Evolutionary conservation across 2,113 vertebrate species (phyloP).

Genomic region (Diglossa brunneiventris): DNA sequence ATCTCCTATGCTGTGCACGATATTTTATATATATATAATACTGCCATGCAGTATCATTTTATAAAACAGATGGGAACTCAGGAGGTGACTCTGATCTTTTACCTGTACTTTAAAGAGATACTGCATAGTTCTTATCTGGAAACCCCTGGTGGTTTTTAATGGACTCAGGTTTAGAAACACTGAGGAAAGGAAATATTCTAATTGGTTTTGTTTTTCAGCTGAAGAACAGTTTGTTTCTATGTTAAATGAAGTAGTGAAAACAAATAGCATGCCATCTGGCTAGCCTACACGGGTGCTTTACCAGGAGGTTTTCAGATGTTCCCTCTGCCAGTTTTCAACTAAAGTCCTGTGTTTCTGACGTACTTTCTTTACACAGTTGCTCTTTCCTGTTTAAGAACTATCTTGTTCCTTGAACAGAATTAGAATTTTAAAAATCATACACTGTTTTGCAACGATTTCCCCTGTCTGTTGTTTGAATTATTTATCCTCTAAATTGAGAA

Average conservation of each 20-base stretch:
- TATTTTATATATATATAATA: background rate
- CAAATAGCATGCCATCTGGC: conserved; percentile 59
- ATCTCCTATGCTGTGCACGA: background rate
- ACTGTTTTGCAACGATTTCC: background rate
- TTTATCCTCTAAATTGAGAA: conserved; percentile 1
- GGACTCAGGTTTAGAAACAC: background rate
- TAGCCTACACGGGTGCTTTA: conserved; percentile 24
- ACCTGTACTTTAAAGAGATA: conserved; percentile 1
- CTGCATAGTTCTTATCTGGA: background rate
- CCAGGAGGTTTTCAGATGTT: conserved; percentile 18
- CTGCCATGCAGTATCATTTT: background rate
- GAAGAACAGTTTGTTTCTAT: conserved; percentile 51
- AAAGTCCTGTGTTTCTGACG: background rate
- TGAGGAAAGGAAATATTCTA: conserved; percentile 33
- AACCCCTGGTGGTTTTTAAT: conserved; percentile 31
- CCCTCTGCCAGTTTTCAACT: background rate
- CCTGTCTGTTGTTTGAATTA: background rate
- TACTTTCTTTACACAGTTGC: background rate
- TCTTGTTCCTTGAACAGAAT: background rate
- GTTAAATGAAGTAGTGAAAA: conserved; percentile 53
- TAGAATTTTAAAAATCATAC: background rate
- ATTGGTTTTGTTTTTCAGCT: conserved; percentile 36
- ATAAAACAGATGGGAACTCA: conserved; percentile 36
- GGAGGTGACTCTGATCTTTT: conserved; percentile 13
- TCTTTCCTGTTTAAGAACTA: background rate